A percentile compares a stretch with the other conserved stretches of the same genome.
phyloP scores from a whole-genome alignment of 1,140 invertebrate genomes.

The Neomicropteryx cornuta region DNA sequence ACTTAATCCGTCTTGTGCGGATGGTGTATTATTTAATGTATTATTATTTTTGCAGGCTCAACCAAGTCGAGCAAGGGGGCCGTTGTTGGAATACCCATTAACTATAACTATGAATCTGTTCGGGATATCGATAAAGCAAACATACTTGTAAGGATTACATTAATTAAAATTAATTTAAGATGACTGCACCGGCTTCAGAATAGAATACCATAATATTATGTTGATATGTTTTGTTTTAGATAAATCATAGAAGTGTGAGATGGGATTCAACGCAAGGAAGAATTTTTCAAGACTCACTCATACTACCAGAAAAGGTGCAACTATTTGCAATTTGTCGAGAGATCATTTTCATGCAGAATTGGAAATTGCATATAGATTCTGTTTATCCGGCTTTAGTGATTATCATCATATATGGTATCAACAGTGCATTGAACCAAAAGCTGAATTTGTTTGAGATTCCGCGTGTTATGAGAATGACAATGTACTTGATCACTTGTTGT shows the following conservation, averaged over 20 bases:
- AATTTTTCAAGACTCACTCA: slow-evolving; percentile 48
- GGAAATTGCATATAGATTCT: slow-evolving; percentile 41
- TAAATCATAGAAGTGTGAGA: slow-evolving; percentile 44
- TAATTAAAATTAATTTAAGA: slow-evolving; percentile 6
- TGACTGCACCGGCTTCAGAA: slow-evolving; percentile 6
- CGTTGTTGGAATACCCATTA: slow-evolving; percentile 51
- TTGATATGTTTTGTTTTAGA: slow-evolving; percentile 23
- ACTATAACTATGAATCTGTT: slow-evolving; percentile 40
- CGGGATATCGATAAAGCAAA: slow-evolving; percentile 35
- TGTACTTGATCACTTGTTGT: slow-evolving; percentile 45
- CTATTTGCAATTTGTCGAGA: slow-evolving; percentile 67
- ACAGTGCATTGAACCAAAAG: slow-evolving; percentile 36
- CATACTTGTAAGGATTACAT: slow-evolving; percentile 34
- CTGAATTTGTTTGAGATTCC: slow-evolving; percentile 45
- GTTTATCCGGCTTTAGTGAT: slow-evolving; percentile 33
- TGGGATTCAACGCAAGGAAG: slow-evolving; percentile 49
- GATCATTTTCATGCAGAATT: slow-evolving; percentile 46
- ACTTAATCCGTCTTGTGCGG: not conserved
- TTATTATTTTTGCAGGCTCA: slow-evolving; percentile 15
- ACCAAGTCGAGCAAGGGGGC: slow-evolving; percentile 34
- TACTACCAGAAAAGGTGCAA: slow-evolving; percentile 61
- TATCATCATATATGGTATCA: slow-evolving; percentile 36
- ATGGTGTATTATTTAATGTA: not conserved
- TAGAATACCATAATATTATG: slow-evolving; percentile 7
- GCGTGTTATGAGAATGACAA: slow-evolving; percentile 28